Evolutionary conservation across 2,797 vertebrate species (phyloP).

Genomic region (Anniella stebbinsi): DNA sequence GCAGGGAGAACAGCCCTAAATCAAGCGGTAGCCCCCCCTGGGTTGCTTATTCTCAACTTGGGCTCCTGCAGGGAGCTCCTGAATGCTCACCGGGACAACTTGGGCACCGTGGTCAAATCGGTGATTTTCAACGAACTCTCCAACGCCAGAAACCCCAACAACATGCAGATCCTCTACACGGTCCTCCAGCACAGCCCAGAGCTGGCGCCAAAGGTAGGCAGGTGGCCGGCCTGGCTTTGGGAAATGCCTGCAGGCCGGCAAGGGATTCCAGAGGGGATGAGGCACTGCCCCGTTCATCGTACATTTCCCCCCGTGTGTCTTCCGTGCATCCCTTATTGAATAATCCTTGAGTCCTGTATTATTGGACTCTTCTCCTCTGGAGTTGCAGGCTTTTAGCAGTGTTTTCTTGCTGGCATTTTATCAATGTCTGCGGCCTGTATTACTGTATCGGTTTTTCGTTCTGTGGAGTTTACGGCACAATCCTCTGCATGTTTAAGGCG

Average conservation of each 20-base stretch:
- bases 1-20: background rate
- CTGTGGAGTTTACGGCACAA: too few species aligned
- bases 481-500: too few species aligned
- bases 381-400: too few species aligned
- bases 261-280: fast-evolving
- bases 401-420: too few species aligned
- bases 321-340: background rate
- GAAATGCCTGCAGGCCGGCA: background rate
- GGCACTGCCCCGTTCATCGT: too few species aligned
- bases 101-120: constrained; percentile 96
- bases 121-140: constrained; percentile 98
- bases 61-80: constrained; percentile 88
- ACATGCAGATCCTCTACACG: constrained; percentile 97
- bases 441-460: too few species aligned
- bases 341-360: too few species aligned
- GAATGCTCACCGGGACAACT: constrained; percentile 93
- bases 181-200: constrained; percentile 96
- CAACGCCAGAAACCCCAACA: constrained; percentile 97
- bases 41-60: background rate
- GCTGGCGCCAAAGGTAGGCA: constrained; percentile 92
- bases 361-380: too few species aligned
- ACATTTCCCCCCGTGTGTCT: fast-evolving
- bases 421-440: too few species aligned
- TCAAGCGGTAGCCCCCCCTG: background rate
- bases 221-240: background rate